Conservation (phyloP, 1,140 invertebrate genomes). For the Brachionus plicatilis region DNA sequence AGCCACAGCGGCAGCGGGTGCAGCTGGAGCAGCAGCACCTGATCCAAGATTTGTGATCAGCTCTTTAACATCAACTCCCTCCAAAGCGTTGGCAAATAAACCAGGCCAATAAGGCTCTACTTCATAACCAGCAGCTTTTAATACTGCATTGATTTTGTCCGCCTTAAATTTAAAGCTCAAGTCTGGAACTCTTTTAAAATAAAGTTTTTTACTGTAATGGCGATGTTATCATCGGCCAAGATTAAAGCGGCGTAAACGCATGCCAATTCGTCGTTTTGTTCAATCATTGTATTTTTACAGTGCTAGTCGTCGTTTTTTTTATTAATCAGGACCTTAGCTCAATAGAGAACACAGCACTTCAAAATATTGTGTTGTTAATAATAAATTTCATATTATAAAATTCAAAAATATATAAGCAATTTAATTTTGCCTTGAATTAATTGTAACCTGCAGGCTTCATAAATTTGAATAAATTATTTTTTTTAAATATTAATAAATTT, state of each 20-base stretch:
- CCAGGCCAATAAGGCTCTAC: conserved; percentile 98
- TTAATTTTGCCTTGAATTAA: not conserved
- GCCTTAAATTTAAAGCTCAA: conserved; percentile 62
- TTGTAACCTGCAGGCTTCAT: not conserved
- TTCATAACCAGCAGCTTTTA: conserved; percentile 90
- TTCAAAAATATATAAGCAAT: not conserved
- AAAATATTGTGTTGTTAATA: not conserved
- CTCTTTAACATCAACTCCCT: conserved; percentile 86
- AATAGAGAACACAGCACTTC: not conserved
- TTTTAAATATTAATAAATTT: not conserved
- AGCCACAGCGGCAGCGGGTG: conserved; percentile 63
- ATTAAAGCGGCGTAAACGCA: conserved; percentile 94
- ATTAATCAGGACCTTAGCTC: not conserved
- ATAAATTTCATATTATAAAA: not conserved
- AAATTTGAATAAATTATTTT: not conserved
- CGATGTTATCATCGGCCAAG: conserved; percentile 90
- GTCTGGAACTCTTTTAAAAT: conserved; percentile 39
- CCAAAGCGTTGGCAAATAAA: conserved; percentile 91
- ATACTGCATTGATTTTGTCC: conserved; percentile 91
- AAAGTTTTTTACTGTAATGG: conserved; percentile 81
- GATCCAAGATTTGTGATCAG: conserved; percentile 89
- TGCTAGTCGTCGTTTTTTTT: not conserved
- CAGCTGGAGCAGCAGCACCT: conserved; percentile 75
- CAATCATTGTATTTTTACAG: conserved; percentile 65
- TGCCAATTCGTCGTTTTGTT: conserved; percentile 81